Evolutionary conservation across 2,888 invertebrate species (phyloP), one percentile per base, ranked within the genome.

Genomic region (Blastobasis lacticolella): DNA sequence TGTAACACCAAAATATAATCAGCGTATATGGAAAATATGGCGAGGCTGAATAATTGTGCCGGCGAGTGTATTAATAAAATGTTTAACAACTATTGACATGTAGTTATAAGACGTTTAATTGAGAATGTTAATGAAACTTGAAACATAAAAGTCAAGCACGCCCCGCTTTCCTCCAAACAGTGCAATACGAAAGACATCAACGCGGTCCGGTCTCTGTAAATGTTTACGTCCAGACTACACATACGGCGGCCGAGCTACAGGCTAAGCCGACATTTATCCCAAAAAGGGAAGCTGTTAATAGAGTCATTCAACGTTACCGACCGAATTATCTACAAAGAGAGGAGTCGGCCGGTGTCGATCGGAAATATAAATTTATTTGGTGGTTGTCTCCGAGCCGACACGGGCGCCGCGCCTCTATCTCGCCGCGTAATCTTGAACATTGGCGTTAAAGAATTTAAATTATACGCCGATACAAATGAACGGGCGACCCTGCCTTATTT

Each of bases 361-460:
- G 87, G 88, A 87, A 81, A 84, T 86, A 86, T 87, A 87, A 86
- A 87, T 88, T 87, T 87, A 87, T 86, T 84, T 85, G 77, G 85
- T 83, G 81, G 79, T 78, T 81, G 83, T 86, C 77, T 73, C 73
- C 54, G 73, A 84, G 73, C 73, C 54, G 73, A 84, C 87, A 83
- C 82, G 84, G 83, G 87, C 87, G 85, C 87, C 80, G 79, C 75
- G 72, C 73, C 81, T 78, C 78, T 88, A 87, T 88, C 87, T 77
- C 76, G 61, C 76, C 81, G 81, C 78, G 81, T 87, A 87, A 88
- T 88, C 88, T 88, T 84, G 80, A 87, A 87, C 88, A 88, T 87
- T 87, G 87, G 88, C 88, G 88, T 87, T 87, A 88, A 88, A 88
- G 87, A 87, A 87, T 87, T 88, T 88, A 88, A 88, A 87, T 88